Conservation (phyloP, 1,140 invertebrate genomes). For the Ceratina japonica region DNA sequence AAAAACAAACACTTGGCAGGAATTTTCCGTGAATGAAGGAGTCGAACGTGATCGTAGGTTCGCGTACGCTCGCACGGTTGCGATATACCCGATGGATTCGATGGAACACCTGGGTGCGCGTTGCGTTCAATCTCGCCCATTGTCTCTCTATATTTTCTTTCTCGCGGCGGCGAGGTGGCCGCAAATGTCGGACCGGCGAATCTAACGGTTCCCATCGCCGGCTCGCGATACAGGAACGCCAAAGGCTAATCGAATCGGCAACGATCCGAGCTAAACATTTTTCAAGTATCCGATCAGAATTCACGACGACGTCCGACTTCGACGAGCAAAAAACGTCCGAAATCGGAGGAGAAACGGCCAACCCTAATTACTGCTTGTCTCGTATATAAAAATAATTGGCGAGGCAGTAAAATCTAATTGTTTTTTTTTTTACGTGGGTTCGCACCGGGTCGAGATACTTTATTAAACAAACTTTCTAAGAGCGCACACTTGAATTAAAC, state of each 20-base stretch:
- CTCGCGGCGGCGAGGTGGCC: neutral
- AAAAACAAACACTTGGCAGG: neutral
- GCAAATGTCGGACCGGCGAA: neutral
- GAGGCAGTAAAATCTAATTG: neutral
- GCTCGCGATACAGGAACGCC: conserved; percentile 8
- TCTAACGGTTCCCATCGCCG: conserved; percentile 17
- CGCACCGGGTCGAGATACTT: neutral
- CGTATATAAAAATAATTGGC: no score
- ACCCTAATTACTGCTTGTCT: neutral
- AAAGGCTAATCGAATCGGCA: conserved; percentile 18
- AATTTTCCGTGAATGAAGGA: neutral
- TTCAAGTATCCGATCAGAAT: neutral
- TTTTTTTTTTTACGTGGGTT: neutral
- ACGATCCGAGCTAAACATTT: neutral
- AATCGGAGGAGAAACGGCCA: no score
- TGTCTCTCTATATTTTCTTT: conserved; percentile 13
- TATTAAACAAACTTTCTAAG: conserved; percentile 7
- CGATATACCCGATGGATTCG: neutral
- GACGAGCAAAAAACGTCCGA: no score
- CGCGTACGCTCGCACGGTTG: no score
- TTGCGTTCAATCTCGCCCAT: conserved; percentile 13
- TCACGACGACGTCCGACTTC: no score
- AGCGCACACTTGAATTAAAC: neutral
- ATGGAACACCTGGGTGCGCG: neutral
- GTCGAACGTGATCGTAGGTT: neutral